Evolutionary conservation across 2,888 invertebrate genomes (phyloP).

Genomic region (Parnassius orleans): DNA sequence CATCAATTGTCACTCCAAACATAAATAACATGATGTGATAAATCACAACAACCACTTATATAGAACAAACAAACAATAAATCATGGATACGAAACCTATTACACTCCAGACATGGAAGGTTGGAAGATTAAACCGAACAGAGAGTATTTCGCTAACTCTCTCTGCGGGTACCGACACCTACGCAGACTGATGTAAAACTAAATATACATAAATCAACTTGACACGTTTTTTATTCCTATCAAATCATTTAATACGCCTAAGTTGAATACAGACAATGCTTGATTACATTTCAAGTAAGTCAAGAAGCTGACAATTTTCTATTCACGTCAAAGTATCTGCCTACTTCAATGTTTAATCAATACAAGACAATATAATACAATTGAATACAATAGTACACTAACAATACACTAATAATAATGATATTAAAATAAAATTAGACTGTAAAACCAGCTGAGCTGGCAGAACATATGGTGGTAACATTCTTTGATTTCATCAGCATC

Average conservation of each 20-base stretch:
- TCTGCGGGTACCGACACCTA: constrained; percentile 44
- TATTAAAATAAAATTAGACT: too few relatives aligned
- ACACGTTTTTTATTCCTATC: constrained; percentile 37
- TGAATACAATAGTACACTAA: too few relatives aligned
- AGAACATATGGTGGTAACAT: neutral
- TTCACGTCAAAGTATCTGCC: neutral
- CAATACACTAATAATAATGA: too few relatives aligned
- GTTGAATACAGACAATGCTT: neutral
- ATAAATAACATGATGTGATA: constrained; percentile 40
- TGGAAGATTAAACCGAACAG: constrained; percentile 48
- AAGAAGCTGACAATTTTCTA: too few relatives aligned
- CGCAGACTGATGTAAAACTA: constrained; percentile 36
- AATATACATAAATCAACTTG: constrained; percentile 46
- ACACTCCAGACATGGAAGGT: constrained; percentile 48
- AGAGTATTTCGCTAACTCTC: constrained; percentile 40
- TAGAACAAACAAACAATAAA: constrained; percentile 58
- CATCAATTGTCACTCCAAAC: constrained; percentile 34
- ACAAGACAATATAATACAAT: too few relatives aligned
- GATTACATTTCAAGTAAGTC: neutral
- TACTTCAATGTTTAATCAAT: too few relatives aligned
- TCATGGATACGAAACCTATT: constrained; percentile 52
- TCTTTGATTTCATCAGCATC: too few relatives aligned
- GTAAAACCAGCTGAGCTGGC: neutral
- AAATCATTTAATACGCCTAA: neutral
- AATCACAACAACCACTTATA: constrained; percentile 47